These are phyloP conservation scores for Catostylus mosaicus DNA, from an alignment of 30 jellyfish, hydroid and myxozoan species.

Conservation along the genomic window DNA sequence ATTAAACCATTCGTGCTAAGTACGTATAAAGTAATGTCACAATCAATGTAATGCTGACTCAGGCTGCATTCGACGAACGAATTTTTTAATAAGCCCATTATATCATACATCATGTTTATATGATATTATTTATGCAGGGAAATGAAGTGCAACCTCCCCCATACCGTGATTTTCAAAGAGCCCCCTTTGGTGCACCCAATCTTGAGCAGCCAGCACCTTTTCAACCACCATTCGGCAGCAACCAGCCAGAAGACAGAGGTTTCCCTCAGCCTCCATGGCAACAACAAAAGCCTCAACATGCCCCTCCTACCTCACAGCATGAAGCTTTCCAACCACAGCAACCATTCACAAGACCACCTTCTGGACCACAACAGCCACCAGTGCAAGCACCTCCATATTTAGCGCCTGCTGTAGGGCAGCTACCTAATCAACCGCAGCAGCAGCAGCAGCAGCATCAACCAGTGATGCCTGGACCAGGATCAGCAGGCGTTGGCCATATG, in stretches of 20 bases:
- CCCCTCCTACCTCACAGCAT: conserved; percentile 5
- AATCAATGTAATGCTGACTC: too few relatives aligned
- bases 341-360: conserved; percentile 1
- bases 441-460: neutral
- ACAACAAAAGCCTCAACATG: conserved; percentile 11
- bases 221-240: conserved; percentile 3
- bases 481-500: neutral
- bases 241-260: conserved; percentile 8
- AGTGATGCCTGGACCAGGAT: neutral
- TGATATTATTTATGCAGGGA: neutral
- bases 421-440: neutral
- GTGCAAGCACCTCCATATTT: conserved; percentile 13
- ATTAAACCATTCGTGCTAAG: too few relatives aligned
- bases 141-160: neutral
- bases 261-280: conserved; percentile 58
- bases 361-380: conserved; percentile 1
- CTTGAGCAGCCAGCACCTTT: conserved; percentile 31
- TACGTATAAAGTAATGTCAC: too few relatives aligned
- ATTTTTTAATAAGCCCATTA: too few relatives aligned
- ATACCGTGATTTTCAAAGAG: conserved; percentile 5
- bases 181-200: conserved; percentile 8
- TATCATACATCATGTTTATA: neutral
- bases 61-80: too few relatives aligned
- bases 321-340: conserved; percentile 28
- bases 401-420: neutral